Base-by-base conservation (phyloP, 2,888 invertebrate species). In the Zonitis immaculata region DNA sequence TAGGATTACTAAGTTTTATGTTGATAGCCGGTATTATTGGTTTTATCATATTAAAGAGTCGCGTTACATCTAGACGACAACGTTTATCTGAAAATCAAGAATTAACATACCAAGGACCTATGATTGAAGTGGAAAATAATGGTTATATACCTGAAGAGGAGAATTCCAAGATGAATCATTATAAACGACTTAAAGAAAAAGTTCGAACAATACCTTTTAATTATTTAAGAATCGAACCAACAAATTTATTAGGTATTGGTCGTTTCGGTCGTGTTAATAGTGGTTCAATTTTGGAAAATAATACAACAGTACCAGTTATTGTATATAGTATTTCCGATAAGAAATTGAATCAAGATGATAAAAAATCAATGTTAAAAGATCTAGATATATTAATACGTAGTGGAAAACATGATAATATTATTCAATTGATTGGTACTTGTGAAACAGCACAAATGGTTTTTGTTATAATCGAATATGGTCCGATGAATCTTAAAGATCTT, bases 51-150 rank as follows among this genome's bases (percentile, higher is more conserved):
- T 71, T 89, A 20, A 80, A 78, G 66, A 75, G 75, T 51, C 76
- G 77, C 57, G 62, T 81, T 35, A 74, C 76, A 30, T 75, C 73
- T 54, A 73, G 72, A 52, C 73, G 77, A 32, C 72, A 77, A 6
- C 53, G 80, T 42, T 72, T 81, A 26, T 78, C 81, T 5, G 83
- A 84, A 59, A 80, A 81, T 35, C 86, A 86, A 64, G 86, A 86
- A 69, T 74, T 86, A 76, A 88, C 89, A 0, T 72, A 91, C 18
- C 90, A 89, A 68, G 89, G 89, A 52, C 88, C 90, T 0, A 84
- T 89, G 66, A 82, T 88, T 56, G 90, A 90, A 76, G 83, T 88
- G 71, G 91, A 90, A 72, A 91, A 90, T 69, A 82, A 87, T 63
- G 89, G 87, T 0, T 91, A 88, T 63, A 79, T 89, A 16, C 83